Evolutionary conservation across 1,140 invertebrate genomes (phyloP).

Genomic region (Idris sp.): DNA sequence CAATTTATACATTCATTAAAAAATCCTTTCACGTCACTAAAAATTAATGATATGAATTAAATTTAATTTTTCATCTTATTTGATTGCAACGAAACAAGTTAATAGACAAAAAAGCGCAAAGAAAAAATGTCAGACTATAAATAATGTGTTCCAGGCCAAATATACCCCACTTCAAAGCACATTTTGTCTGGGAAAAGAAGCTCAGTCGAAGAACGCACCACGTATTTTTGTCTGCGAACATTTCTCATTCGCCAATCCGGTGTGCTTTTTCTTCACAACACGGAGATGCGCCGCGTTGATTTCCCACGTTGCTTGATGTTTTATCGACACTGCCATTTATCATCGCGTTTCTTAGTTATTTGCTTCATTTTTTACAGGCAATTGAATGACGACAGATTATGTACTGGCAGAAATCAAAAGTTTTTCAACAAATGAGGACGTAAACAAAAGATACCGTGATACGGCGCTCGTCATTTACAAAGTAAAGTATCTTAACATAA

Average conservation of each 20-base stretch:
- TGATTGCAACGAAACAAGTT: too few relatives aligned
- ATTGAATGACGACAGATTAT: constrained; percentile 71
- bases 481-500: constrained; percentile 55
- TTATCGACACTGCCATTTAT: constrained; percentile 23
- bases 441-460: constrained; percentile 72
- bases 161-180: constrained; percentile 45
- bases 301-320: constrained; percentile 42
- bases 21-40: too few relatives aligned
- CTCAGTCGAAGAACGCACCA: constrained; percentile 54
- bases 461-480: constrained; percentile 71
- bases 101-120: background rate
- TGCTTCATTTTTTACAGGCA: constrained; percentile 19
- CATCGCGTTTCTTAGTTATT: constrained; percentile 11
- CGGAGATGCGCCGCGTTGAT: constrained; percentile 63
- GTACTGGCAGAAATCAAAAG: constrained; percentile 63
- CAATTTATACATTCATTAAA: too few relatives aligned
- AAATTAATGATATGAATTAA: too few relatives aligned
- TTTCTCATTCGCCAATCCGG: constrained; percentile 39
- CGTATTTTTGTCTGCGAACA: constrained; percentile 66
- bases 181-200: constrained; percentile 56
- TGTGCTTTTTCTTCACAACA: constrained; percentile 38
- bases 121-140: constrained; percentile 34
- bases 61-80: too few relatives aligned
- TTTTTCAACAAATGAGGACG: constrained; percentile 66
- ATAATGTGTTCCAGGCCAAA: constrained; percentile 31